These are phyloP conservation scores for Actinia tenebrosa DNA, from an alignment of 64 coral and sea anemone genomes.

Conservation along the genomic window DNA sequence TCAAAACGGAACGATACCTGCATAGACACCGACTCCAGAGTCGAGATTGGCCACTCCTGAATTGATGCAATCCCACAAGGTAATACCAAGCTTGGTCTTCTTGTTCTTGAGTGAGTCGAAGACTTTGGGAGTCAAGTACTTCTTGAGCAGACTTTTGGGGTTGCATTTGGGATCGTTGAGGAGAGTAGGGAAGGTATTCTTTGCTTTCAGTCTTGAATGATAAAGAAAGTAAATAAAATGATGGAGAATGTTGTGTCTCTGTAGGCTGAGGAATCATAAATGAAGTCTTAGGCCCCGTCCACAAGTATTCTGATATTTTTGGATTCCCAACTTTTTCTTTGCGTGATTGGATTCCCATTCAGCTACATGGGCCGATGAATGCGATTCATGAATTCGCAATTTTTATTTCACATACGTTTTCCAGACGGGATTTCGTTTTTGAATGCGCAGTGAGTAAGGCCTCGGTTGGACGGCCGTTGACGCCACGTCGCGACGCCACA, in stretches of 20 bases:
- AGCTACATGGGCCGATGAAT: no score
- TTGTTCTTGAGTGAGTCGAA: constrained; percentile 12
- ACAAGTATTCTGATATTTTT: no score
- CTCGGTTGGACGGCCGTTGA: no score
- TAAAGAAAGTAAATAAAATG: neutral
- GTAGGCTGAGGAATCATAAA: no score
- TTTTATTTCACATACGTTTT: no score
- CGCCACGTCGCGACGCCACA: no score
- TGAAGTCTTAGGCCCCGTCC: no score
- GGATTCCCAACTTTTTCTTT: no score
- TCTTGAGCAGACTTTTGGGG: constrained; percentile 4
- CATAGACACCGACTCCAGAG: constrained; percentile 16
- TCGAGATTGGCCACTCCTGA: constrained; percentile 20
- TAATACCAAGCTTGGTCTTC: constrained; percentile 8
- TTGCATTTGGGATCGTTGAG: constrained; percentile 13
- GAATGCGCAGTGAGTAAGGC: no score
- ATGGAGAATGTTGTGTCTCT: neutral
- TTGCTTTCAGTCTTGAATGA: neutral
- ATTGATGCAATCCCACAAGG: constrained; percentile 17
- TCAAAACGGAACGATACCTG: neutral
- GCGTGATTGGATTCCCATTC: no score
- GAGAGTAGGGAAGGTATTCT: neutral
- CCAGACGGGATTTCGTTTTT: no score
- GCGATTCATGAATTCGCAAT: no score
- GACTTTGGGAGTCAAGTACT: neutral